Evolutionary conservation across 2,797 vertebrate species (phyloP).

Genomic region (Tokudaia muenninki): DNA sequence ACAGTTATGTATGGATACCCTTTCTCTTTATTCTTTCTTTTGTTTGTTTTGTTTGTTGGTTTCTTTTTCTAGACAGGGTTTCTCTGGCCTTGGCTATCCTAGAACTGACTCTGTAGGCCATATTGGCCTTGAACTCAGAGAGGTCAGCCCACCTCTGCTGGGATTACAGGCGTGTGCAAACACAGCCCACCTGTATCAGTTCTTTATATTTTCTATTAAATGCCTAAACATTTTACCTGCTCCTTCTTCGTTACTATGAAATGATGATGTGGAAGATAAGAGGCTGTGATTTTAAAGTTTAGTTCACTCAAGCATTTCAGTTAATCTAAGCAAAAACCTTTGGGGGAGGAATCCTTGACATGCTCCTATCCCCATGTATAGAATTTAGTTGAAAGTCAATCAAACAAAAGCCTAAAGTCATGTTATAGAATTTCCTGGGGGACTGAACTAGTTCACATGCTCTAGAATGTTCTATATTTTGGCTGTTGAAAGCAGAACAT

Average conservation of each 20-base stretch:
- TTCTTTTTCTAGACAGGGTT: not conserved
- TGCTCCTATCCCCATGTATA: not conserved
- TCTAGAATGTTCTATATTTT: conserved; percentile 15
- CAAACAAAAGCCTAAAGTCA: conserved; percentile 54
- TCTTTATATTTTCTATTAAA: conserved; percentile 41
- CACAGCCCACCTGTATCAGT: not conserved
- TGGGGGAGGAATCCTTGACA: conserved; percentile 11
- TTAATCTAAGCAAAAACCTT: conserved; percentile 54
- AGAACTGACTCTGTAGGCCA: not conserved
- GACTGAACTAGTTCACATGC: conserved; percentile 80
- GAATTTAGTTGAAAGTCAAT: conserved; percentile 60
- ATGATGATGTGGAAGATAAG: not conserved
- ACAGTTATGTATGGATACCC: not conserved
- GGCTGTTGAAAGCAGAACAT: conserved; percentile 39
- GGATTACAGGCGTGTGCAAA: not conserved
- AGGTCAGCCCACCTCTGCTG: not conserved
- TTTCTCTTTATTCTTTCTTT: not conserved
- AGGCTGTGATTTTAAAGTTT: conserved; percentile 53
- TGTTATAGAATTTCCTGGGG: conserved; percentile 79
- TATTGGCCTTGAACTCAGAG: not conserved
- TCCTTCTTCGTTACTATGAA: conserved; percentile 47
- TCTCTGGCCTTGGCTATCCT: not conserved
- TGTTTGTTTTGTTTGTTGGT: not conserved
- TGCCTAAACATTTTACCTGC: conserved; percentile 32
- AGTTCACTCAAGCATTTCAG: conserved; percentile 30